Evolutionary conservation across 2,888 invertebrate species (phyloP).

Genomic region (Melitaea athalia): DNA sequence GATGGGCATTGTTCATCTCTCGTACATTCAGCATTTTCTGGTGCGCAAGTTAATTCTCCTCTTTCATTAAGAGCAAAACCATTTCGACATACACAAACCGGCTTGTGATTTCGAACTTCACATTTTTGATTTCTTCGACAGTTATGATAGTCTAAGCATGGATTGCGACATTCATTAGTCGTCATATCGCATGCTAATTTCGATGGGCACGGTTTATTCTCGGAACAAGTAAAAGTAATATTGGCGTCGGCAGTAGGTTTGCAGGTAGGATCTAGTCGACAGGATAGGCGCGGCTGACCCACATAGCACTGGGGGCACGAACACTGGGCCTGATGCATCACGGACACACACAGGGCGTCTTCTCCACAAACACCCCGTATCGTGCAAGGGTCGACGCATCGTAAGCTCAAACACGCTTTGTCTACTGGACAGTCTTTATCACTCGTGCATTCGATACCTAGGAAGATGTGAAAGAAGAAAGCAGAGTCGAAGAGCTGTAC

Average conservation of each 20-base stretch:
- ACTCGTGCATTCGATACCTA: constrained; percentile 93
- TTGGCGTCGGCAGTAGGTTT: constrained; percentile 84
- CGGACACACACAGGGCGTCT: constrained; percentile 93
- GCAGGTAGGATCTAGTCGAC: constrained; percentile 91
- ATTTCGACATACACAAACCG: constrained; percentile 93
- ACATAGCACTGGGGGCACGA: constrained; percentile 94
- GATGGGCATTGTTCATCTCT: constrained; percentile 92
- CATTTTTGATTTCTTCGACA: constrained; percentile 93
- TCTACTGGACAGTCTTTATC: constrained; percentile 96
- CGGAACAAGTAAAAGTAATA: constrained; percentile 84
- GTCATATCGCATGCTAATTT: constrained; percentile 87
- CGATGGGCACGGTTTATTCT: constrained; percentile 87
- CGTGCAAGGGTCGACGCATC: constrained; percentile 95
- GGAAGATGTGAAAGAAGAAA: constrained; percentile 83
- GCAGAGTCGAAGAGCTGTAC: constrained; percentile 87
- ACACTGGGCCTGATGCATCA: constrained; percentile 92
- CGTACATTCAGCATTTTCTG: constrained; percentile 90
- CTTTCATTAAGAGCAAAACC: constrained; percentile 94
- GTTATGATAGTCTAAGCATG: constrained; percentile 86
- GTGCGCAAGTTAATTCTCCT: constrained; percentile 93
- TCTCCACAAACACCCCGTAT: constrained; percentile 93
- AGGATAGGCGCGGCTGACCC: constrained; percentile 90
- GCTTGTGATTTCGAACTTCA: constrained; percentile 91
- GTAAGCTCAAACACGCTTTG: constrained; percentile 94
- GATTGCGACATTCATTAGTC: constrained; percentile 89